Conservation (phyloP, 1,140 invertebrate genomes). For the Battus philenor region DNA sequence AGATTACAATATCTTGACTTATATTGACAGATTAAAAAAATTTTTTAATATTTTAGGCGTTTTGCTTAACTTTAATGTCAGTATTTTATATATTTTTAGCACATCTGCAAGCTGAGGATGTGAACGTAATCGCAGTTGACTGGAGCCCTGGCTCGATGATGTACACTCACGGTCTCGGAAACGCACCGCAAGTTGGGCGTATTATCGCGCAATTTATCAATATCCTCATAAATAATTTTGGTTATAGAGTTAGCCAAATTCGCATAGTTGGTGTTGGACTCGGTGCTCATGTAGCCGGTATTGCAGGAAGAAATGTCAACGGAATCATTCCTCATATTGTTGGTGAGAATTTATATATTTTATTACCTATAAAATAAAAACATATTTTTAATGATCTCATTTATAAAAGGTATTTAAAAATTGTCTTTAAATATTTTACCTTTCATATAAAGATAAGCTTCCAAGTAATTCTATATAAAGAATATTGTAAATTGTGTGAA, state of each 20-base stretch:
- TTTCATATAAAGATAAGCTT: too few species aligned
- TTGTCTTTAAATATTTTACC: too few species aligned
- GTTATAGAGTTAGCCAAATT: constrained; percentile 30
- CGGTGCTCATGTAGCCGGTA: constrained; percentile 55
- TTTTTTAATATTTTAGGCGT: too few species aligned
- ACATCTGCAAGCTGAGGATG: constrained; percentile 33
- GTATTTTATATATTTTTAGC: constrained; percentile 36
- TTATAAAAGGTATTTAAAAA: too few species aligned
- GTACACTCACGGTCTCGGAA: constrained; percentile 41
- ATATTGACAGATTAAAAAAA: too few species aligned
- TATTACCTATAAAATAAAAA: constrained; percentile 3
- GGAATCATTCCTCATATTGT: constrained; percentile 43
- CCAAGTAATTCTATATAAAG: too few species aligned
- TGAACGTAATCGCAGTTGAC: constrained; percentile 56
- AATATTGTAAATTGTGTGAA: too few species aligned
- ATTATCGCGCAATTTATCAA: constrained; percentile 49
- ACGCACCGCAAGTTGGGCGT: constrained; percentile 39
- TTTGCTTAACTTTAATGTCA: too few species aligned
- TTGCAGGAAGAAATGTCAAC: constrained; percentile 36
- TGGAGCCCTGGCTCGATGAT: constrained; percentile 39
- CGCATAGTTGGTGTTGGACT: constrained; percentile 56
- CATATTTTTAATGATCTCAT: too few species aligned
- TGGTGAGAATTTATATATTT: constrained; percentile 32
- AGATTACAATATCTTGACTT: too few species aligned
- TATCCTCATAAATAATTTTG: constrained; percentile 37